A percentile compares a stretch with the other conserved stretches of the same genome.
phyloP scores from a whole-genome alignment of 2,797 vertebrate genomes.

The Chaetodon trifasciatus region DNA sequence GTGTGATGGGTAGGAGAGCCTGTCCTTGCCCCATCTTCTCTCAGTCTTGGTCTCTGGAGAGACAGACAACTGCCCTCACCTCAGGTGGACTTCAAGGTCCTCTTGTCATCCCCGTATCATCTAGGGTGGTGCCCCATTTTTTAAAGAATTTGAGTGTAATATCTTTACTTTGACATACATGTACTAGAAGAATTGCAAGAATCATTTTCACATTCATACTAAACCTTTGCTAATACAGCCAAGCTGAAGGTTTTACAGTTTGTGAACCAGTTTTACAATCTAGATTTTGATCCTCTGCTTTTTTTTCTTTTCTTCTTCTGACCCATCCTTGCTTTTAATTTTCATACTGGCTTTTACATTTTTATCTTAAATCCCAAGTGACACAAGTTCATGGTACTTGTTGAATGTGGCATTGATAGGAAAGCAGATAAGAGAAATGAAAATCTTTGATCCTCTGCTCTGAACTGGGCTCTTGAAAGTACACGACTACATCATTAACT shows the following conservation, averaged over 20 bases:
- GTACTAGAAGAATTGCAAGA: background rate
- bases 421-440: conserved; percentile 31
- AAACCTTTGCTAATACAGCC: background rate
- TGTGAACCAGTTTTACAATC: conserved; percentile 21
- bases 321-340: conserved; percentile 1
- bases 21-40: conserved; percentile 62
- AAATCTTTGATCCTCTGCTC: conserved; percentile 31
- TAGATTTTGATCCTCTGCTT: conserved; percentile 16
- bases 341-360: conserved; percentile 3
- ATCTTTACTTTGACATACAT: background rate
- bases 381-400: conserved; percentile 23
- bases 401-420: conserved; percentile 36
- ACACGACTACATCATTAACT: conserved; percentile 58
- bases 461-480: conserved; percentile 42
- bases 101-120: background rate
- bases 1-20: conserved; percentile 62
- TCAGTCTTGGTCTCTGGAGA: conserved; percentile 38
- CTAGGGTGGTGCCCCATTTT: background rate
- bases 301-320: conserved; percentile 21
- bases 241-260: conserved; percentile 21
- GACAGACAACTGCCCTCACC: conserved; percentile 27
- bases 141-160: background rate
- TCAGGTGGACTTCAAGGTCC: conserved; percentile 28
- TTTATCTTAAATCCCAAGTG: conserved; percentile 15
- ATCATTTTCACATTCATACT: conserved; percentile 17